phyloP scores from a whole-genome alignment of 2,888 invertebrate genomes.

The Cheilosia grossa region DNA sequence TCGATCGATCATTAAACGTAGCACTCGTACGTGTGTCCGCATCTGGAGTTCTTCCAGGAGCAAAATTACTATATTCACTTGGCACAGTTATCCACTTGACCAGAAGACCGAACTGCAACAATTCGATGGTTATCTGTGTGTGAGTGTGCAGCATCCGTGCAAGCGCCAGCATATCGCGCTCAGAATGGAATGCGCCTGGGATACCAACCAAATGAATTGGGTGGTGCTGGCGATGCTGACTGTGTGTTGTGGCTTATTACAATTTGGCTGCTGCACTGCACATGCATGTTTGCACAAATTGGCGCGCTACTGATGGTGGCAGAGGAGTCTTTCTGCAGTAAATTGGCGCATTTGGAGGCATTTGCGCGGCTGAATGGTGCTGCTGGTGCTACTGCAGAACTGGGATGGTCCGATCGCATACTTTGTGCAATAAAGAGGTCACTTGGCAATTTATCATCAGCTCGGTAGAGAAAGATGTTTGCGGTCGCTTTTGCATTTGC shows the following conservation, averaged over 20 bases:
- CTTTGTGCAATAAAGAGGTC: slow-evolving; percentile 55
- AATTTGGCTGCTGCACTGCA: slow-evolving; percentile 30
- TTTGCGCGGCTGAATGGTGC: background rate
- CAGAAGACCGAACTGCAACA: slow-evolving; percentile 46
- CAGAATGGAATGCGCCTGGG: slow-evolving; percentile 20
- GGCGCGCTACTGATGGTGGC: slow-evolving; percentile 28
- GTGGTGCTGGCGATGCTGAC: background rate
- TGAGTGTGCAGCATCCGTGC: slow-evolving; percentile 1
- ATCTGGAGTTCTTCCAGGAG: slow-evolving; percentile 18
- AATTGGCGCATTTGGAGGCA: slow-evolving; percentile 24
- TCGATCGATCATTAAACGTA: slow-evolving; percentile 69
- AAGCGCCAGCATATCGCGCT: slow-evolving; percentile 23
- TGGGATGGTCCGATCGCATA: slow-evolving; percentile 22
- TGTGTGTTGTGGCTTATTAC: slow-evolving; percentile 53
- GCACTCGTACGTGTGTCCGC: background rate
- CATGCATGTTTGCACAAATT: slow-evolving; percentile 38
- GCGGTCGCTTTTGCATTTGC: background rate
- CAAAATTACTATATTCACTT: slow-evolving; percentile 58
- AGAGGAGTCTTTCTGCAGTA: slow-evolving; percentile 16
- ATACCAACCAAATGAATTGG: slow-evolving; percentile 36
- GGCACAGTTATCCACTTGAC: slow-evolving; percentile 68
- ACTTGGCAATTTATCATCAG: slow-evolving; percentile 49
- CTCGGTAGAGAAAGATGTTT: slow-evolving; percentile 2
- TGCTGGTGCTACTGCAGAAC: background rate
- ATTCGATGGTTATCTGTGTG: slow-evolving; percentile 42